Evolutionary conservation across 2,113 vertebrate genomes (phyloP).

Genomic region (Pluvianellus socialis): DNA sequence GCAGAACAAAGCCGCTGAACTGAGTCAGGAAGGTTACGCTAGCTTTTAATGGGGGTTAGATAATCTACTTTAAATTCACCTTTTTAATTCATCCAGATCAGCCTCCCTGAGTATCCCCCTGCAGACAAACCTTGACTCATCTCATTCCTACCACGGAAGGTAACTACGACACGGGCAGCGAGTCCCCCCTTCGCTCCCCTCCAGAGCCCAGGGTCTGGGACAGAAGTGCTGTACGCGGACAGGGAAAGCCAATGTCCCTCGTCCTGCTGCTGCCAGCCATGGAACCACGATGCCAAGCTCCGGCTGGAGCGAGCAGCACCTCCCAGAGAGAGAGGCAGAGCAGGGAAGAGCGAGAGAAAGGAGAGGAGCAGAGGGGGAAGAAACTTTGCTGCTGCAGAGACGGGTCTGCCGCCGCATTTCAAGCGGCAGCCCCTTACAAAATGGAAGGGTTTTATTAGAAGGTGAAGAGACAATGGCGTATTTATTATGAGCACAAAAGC

Average conservation of each 20-base stretch:
- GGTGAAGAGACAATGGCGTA: not conserved
- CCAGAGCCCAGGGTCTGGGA: rapidly evolving
- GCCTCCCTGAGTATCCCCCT: not conserved
- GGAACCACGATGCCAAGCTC: rapidly evolving
- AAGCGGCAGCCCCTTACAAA: not conserved
- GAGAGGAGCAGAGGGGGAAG: not conserved
- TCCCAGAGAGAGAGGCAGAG: not conserved
- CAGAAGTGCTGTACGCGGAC: rapidly evolving
- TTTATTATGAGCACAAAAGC: constrained; percentile 47
- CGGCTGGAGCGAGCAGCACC: not conserved
- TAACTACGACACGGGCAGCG: rapidly evolving
- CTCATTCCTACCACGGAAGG: not conserved
- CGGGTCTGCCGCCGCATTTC: not conserved
- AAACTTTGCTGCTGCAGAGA: not conserved
- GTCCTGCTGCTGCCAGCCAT: not conserved
- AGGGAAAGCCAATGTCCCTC: rapidly evolving
- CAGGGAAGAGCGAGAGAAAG: not conserved
- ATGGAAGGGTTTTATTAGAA: not conserved
- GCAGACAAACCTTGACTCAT: rapidly evolving
- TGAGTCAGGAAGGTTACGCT: not conserved
- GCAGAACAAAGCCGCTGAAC: not conserved
- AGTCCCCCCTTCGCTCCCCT: rapidly evolving
- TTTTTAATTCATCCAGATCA: not conserved
- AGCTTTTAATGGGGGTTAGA: not conserved
- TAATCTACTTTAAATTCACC: not conserved